These are phyloP conservation scores for Procambarus virginalis DNA, from an alignment of 1,140 invertebrate genomes.

Conservation along the genomic window DNA sequence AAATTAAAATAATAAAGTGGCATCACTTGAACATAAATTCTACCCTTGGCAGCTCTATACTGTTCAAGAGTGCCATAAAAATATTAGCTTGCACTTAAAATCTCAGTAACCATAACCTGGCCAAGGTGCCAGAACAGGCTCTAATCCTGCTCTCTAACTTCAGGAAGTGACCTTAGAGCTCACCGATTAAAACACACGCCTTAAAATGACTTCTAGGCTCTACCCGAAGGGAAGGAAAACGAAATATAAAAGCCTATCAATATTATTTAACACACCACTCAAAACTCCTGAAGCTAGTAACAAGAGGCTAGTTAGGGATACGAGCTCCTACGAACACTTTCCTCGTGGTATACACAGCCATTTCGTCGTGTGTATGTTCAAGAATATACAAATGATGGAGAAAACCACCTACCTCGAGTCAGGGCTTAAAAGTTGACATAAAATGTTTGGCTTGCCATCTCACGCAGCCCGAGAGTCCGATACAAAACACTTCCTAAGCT, in stretches of 20 bases:
- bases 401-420: background rate
- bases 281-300: background rate
- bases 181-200: too few relatives aligned
- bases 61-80: too few relatives aligned
- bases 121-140: background rate
- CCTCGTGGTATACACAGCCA: background rate
- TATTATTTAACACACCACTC: background rate
- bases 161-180: background rate
- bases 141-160: background rate
- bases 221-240: too few relatives aligned
- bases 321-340: background rate
- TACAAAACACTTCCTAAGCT: constrained; percentile 48
- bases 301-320: background rate
- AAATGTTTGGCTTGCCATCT: constrained; percentile 33
- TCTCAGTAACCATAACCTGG: too few relatives aligned
- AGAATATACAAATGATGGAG: background rate
- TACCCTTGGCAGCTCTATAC: too few relatives aligned
- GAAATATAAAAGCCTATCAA: background rate
- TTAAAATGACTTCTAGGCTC: too few relatives aligned
- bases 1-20: too few relatives aligned
- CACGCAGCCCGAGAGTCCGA: constrained; percentile 29
- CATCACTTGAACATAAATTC: too few relatives aligned
- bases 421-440: constrained; percentile 39
- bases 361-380: background rate
- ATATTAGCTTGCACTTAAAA: too few relatives aligned